Base-by-base conservation (phyloP, 2,888 invertebrate genomes). In the Tricholauxania praeusta region DNA sequence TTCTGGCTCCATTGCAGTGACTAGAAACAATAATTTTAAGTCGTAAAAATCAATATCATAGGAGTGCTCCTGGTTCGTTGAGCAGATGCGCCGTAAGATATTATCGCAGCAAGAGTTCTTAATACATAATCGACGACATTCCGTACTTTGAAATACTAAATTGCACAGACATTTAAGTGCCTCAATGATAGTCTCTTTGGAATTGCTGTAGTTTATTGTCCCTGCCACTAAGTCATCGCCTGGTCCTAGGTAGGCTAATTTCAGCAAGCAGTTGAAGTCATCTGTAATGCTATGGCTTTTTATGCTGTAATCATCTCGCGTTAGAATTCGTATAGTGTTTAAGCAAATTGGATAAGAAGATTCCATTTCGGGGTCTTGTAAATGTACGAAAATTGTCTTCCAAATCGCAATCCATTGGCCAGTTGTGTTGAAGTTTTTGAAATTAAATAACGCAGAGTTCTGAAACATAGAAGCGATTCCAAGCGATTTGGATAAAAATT, bases 141-240 rank as follows among this genome's bases (percentile, higher is more conserved):
- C 89, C 3, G 83, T 79, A 83, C 92, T 92, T 84, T 97, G 95
- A 84, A 91, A 97, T 70, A 96, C 90, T 78, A 98, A 89, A 87
- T 98, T 98, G 84, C 95, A 96, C 12, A 98, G 88, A 83, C 96
- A 93, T 88, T 97, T 98, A 70, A 95, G 88, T 0, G 96, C 93
- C 87, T 97, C 97, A 8, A 94, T 89, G 3, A 89, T 78, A 5
- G 78, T 59, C 17, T 59, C 62, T 28, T 74, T 52, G 59, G 73
- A 55, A 1, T 51, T 53, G 48, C 57, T 75, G 72, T 57, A 72
- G 53, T 55, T 79, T 15, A 64, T 76, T 64, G 17, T 66, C 17
- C 87, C 85, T 28, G 59, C 15, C 1, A 71, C 65, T 14, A 73
- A 28, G 5, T 63, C 67, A 14, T 88, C 84, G 15, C 86, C 82